Percentiles rank a stretch among this genome's conserved stretches.
Evolutionary conservation across 1,140 invertebrate species (phyloP).

Genomic region (Sesamia nonagrioides): DNA sequence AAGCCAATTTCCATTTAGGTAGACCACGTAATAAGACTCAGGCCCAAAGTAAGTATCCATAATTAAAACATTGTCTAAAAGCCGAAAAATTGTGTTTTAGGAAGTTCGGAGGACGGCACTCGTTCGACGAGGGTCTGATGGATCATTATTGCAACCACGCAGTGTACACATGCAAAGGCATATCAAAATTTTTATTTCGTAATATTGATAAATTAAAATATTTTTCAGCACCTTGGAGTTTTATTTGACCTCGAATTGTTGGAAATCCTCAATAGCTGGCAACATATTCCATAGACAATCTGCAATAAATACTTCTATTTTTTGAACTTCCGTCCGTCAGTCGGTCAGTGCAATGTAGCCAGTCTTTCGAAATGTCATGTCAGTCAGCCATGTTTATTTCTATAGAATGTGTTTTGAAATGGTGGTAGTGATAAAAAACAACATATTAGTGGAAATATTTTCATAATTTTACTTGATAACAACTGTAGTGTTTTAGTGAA

Average conservation of each 20-base stretch:
- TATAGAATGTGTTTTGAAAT: conserved; percentile 80
- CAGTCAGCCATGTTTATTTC: conserved; percentile 85
- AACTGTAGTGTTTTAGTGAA: conserved; percentile 76
- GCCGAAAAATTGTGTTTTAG: conserved; percentile 63
- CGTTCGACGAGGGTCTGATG: conserved; percentile 79
- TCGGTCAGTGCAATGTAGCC: conserved; percentile 51
- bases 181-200: conserved; percentile 81
- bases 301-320: conserved; percentile 15
- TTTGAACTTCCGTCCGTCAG: conserved; percentile 58
- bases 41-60: too few relatives aligned
- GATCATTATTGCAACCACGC: conserved; percentile 69
- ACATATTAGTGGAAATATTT: conserved; percentile 74
- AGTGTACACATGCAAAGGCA: conserved; percentile 64
- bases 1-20: too few relatives aligned
- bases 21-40: too few relatives aligned
- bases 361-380: conserved; percentile 65
- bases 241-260: background rate
- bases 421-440: conserved; percentile 82
- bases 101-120: conserved; percentile 74
- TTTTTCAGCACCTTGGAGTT: background rate
- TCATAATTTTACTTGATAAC: conserved; percentile 65
- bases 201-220: conserved; percentile 24
- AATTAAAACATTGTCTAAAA: background rate
- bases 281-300: conserved; percentile 59
- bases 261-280: conserved; percentile 21